Percentiles rank a stretch among this genome's conserved stretches.
phyloP scores from a whole-genome alignment of 2,113 vertebrate genomes.

The Entomyzon cyanotis region DNA sequence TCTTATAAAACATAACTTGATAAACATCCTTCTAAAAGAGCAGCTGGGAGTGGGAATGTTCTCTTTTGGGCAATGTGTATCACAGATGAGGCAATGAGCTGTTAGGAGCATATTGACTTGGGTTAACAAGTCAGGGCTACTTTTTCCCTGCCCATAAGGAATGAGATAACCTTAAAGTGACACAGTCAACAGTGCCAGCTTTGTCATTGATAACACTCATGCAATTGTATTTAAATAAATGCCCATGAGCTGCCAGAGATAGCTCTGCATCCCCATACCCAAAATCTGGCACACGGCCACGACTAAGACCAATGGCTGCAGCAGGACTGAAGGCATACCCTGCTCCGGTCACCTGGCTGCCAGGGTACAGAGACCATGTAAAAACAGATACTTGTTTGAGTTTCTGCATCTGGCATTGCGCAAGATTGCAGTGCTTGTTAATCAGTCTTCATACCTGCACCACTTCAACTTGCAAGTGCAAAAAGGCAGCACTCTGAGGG shows the following conservation, averaged over 20 bases:
- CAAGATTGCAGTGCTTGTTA: neutral
- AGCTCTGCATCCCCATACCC: neutral
- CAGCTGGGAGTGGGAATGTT: neutral
- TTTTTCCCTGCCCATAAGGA: neutral
- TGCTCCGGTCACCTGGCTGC: neutral
- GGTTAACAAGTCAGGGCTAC: neutral
- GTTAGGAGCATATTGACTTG: neutral
- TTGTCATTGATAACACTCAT: neutral
- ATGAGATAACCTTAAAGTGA: neutral
- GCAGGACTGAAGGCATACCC: neutral
- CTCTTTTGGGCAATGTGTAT: rapidly evolving
- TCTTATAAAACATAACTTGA: neutral
- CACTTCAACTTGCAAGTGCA: neutral
- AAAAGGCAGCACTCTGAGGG: neutral
- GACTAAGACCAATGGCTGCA: neutral
- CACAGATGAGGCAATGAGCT: neutral
- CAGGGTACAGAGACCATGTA: neutral
- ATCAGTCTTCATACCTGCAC: neutral
- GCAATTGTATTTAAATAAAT: neutral
- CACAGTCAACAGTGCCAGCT: neutral
- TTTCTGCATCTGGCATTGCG: neutral
- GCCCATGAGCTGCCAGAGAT: neutral
- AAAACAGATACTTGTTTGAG: neutral
- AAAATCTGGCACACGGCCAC: rapidly evolving
- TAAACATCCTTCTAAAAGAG: neutral